Percentiles rank a stretch among this genome's conserved stretches.
These are phyloP conservation scores for Chironomus striatipennis DNA, from an alignment of 1,140 invertebrate genomes.

Conservation along the genomic window DNA sequence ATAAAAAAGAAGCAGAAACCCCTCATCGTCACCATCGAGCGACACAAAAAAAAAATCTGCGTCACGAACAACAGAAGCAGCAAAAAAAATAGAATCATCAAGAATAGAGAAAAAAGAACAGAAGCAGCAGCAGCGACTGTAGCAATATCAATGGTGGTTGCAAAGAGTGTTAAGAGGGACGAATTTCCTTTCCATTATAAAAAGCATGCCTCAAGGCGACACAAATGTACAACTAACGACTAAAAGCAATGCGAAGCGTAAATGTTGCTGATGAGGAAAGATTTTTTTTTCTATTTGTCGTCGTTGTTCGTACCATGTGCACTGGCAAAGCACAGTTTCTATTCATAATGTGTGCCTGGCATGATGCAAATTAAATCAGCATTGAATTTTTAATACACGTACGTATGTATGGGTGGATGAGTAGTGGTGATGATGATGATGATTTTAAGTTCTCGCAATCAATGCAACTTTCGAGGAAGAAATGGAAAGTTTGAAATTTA, in stretches of 20 bases:
- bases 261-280: not conserved
- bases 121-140: too few relatives aligned
- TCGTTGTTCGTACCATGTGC: too few relatives aligned
- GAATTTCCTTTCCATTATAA: not conserved
- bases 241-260: not conserved
- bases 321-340: too few relatives aligned
- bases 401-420: not conserved
- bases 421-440: not conserved
- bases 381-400: slow-evolving; percentile 5
- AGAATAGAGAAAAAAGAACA: too few relatives aligned
- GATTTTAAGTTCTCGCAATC: slow-evolving; percentile 8
- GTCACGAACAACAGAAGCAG: too few relatives aligned
- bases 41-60: too few relatives aligned
- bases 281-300: too few relatives aligned
- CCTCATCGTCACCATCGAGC: too few relatives aligned
- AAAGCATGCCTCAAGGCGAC: slow-evolving; percentile 4
- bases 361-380: slow-evolving; percentile 22
- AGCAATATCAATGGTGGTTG: too few relatives aligned
- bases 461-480: not conserved
- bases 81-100: too few relatives aligned
- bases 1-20: too few relatives aligned
- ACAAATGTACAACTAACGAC: not conserved
- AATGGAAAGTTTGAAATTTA: not conserved
- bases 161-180: not conserved
- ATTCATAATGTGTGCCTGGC: not conserved